Percentiles rank a stretch among this genome's conserved stretches.
Conservation (phyloP, 2,797 vertebrate species). For the Phalanger gymnotis region DNA sequence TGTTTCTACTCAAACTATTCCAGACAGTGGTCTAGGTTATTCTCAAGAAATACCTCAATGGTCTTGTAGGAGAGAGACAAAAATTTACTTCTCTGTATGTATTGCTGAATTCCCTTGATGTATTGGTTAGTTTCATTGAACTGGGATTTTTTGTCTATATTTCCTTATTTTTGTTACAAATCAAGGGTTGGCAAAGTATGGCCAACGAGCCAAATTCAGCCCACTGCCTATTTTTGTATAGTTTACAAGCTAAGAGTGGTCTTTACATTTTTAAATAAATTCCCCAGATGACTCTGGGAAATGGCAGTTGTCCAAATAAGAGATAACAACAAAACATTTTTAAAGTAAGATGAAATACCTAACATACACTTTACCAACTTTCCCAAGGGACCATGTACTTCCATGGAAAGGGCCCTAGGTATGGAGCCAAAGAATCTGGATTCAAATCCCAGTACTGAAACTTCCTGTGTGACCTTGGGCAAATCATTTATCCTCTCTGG, state of each 20-base stretch:
- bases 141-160: neutral
- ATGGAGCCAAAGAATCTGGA: neutral
- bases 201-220: neutral
- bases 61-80: neutral
- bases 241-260: neutral
- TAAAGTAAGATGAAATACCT: neutral
- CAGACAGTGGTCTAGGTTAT: neutral
- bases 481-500: neutral
- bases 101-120: neutral
- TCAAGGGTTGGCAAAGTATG: neutral
- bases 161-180: neutral
- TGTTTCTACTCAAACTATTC: neutral
- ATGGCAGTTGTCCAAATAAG: neutral
- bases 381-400: neutral
- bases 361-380: neutral
- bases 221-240: neutral
- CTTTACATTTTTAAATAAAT: neutral
- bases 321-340: neutral
- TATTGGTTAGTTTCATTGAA: neutral
- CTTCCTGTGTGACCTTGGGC: neutral
- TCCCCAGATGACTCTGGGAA: neutral
- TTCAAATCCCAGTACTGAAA: neutral
- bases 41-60: neutral
- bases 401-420: neutral
- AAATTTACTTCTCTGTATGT: neutral